Conservation (phyloP, 2,888 invertebrate genomes). For the Callimorpha dominula region DNA sequence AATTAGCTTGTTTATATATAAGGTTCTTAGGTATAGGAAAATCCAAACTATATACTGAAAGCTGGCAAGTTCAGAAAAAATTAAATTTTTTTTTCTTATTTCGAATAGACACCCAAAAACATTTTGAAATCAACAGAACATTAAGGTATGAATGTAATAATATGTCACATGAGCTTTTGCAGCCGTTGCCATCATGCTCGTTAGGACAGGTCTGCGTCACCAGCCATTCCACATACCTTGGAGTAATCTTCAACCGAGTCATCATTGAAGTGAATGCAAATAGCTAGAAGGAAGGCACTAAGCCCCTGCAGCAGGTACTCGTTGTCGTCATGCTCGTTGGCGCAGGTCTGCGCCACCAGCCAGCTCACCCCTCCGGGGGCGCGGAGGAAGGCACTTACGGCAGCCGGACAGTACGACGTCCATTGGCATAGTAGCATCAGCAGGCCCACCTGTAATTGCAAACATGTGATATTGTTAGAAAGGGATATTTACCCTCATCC, state of each 20-base stretch:
- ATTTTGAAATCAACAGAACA: no score
- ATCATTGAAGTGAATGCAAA: constrained; percentile 96
- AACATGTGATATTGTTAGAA: no score
- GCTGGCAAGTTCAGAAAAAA: no score
- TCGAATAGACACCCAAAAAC: no score
- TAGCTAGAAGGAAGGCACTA: constrained; percentile 96
- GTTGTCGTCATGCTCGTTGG: constrained; percentile 96
- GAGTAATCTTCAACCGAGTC: constrained; percentile 92
- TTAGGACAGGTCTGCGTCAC: background rate
- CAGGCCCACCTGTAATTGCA: constrained; percentile 89
- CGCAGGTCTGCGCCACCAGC: constrained; percentile 92
- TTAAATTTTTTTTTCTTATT: no score
- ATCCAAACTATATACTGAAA: no score
- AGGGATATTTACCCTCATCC: no score
- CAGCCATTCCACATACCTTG: constrained; percentile 74
- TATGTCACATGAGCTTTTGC: no score
- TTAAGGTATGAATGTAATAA: no score
- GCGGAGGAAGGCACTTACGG: constrained; percentile 93
- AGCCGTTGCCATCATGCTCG: no score
- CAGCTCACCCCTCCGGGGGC: constrained; percentile 94
- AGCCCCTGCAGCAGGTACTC: constrained; percentile 94
- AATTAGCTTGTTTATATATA: no score
- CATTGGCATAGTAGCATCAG: constrained; percentile 96
- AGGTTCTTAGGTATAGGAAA: no score
- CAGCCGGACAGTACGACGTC: constrained; percentile 93